Conservation (phyloP, 2,888 invertebrate species). For the Byasa hedistus region DNA sequence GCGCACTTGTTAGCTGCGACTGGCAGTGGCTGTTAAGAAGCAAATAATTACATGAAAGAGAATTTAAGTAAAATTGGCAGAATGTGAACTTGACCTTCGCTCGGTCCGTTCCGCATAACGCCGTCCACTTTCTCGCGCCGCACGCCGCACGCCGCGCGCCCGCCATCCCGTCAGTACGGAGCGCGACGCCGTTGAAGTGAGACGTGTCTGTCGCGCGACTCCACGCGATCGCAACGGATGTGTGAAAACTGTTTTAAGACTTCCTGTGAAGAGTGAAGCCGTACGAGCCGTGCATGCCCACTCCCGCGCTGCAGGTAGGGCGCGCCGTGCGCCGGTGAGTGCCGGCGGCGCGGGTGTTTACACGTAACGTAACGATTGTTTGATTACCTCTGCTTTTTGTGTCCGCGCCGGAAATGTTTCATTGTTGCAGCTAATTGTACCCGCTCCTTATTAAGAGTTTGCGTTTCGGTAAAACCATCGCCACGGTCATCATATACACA, state of each 20-base stretch:
- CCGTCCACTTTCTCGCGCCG: constrained; percentile 46
- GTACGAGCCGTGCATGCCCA: constrained; percentile 5
- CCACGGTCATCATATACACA: too few species aligned
- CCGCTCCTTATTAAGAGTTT: too few species aligned
- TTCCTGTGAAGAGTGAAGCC: constrained; percentile 15
- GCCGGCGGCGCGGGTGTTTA: not conserved
- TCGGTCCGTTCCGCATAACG: constrained; percentile 46
- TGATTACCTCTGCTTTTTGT: constrained; percentile 1
- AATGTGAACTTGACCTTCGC: constrained; percentile 67
- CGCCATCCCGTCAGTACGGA: constrained; percentile 23
- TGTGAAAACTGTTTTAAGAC: not conserved
- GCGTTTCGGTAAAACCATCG: too few species aligned
- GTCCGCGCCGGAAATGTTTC: not conserved
- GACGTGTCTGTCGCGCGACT: not conserved
- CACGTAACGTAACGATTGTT: not conserved
- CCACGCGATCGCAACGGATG: not conserved
- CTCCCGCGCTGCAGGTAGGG: not conserved
- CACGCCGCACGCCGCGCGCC: constrained; percentile 25
- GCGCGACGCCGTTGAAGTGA: not conserved
- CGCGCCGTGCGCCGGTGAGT: not conserved
- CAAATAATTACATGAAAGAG: constrained; percentile 6
- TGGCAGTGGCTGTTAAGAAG: too few species aligned
- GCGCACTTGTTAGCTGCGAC: too few species aligned
- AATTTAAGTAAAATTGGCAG: constrained; percentile 1
- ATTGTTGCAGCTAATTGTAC: too few species aligned